These are phyloP conservation scores for Drosophila lowei DNA, from an alignment of 1,140 invertebrate species.

Conservation along the genomic window DNA sequence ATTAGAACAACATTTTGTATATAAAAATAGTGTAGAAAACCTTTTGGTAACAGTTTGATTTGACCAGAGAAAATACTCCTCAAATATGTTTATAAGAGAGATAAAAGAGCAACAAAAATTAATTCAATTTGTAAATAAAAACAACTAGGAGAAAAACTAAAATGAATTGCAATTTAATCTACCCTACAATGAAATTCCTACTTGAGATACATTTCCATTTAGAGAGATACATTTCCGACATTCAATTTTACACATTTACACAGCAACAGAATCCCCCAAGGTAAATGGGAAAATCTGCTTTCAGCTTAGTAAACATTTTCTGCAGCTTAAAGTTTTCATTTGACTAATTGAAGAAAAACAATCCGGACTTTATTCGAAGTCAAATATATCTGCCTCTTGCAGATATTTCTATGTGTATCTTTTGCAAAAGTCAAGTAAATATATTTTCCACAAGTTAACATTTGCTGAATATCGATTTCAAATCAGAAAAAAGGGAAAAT, in stretches of 20 bases:
- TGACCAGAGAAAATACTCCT: no score
- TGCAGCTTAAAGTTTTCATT: constrained; percentile 17
- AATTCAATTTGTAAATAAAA: neutral
- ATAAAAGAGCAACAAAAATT: neutral
- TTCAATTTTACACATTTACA: no score
- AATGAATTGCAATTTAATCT: no score
- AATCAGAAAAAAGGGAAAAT: neutral
- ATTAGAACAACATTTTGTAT: constrained; percentile 2
- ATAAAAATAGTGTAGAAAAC: no score
- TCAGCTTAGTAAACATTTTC: constrained; percentile 7
- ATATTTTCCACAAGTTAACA: neutral
- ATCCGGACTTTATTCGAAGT: neutral
- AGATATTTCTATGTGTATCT: no score
- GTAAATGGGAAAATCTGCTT: constrained; percentile 9
- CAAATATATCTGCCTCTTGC: no score
- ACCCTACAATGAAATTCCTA: no score
- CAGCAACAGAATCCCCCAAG: no score
- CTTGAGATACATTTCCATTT: no score
- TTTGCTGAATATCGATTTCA: constrained; percentile 9
- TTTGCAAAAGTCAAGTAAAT: neutral
- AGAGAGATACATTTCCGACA: no score
- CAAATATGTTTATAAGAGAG: no score
- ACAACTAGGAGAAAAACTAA: no score
- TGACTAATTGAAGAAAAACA: constrained; percentile 5
- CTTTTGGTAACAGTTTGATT: constrained; percentile 16